A percentile compares a stretch with the other conserved stretches of the same genome.
Conservation (phyloP, 2,113 vertebrate species). For the Upupa epops region DNA sequence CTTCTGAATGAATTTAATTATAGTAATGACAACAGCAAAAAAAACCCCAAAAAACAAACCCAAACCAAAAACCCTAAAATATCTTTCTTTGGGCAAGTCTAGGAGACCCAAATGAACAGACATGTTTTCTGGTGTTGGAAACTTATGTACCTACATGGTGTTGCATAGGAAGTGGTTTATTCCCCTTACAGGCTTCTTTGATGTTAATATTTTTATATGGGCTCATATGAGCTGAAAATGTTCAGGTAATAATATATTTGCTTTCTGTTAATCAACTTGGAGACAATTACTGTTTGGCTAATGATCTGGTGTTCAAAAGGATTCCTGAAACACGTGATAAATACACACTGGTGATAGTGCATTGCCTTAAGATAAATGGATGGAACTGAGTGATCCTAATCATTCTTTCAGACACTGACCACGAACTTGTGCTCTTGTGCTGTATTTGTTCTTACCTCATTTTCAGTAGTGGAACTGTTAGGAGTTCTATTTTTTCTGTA, state of each 20-base stretch:
- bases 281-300: background rate
- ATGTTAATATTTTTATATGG: background rate
- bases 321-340: background rate
- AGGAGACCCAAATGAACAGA: background rate
- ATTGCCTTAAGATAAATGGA: background rate
- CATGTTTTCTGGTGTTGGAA: background rate
- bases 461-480: background rate
- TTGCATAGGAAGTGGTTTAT: background rate
- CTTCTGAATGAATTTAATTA: background rate
- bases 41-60: background rate
- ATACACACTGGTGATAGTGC: background rate
- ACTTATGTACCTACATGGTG: background rate
- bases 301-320: background rate
- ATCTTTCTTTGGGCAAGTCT: background rate
- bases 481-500: background rate
- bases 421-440: background rate
- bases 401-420: background rate
- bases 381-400: background rate
- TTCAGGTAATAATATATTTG: background rate
- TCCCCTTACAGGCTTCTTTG: background rate
- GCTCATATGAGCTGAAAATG: background rate
- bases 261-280: background rate
- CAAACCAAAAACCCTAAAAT: background rate
- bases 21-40: background rate
- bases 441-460: background rate